A percentile compares a stretch with the other conserved stretches of the same genome.
phyloP scores from a whole-genome alignment of 2,113 vertebrate species.

The Dipodomys ordii region DNA sequence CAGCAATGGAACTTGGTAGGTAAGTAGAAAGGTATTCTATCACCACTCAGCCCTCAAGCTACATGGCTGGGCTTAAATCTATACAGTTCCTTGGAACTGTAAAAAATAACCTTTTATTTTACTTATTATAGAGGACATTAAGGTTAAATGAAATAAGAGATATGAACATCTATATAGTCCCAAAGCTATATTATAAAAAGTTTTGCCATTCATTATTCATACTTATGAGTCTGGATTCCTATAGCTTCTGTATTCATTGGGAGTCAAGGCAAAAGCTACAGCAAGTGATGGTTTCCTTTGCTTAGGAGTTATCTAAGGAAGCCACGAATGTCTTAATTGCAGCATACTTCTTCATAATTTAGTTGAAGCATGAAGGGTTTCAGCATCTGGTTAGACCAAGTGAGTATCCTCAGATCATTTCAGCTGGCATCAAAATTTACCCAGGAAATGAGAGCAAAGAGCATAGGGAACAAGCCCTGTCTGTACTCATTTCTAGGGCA shows the following conservation, averaged over 20 bases:
- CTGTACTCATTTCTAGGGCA: neutral
- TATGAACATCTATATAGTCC: neutral
- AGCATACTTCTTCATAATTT: neutral
- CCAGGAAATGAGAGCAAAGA: neutral
- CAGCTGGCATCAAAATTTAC: neutral
- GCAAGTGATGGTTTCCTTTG: neutral
- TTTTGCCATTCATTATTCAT: neutral
- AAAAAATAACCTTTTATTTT: neutral
- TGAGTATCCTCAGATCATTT: neutral
- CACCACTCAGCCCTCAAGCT: too few relatives aligned
- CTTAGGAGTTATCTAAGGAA: neutral
- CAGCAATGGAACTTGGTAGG: neutral
- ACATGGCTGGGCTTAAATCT: neutral
- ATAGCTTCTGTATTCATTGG: neutral
- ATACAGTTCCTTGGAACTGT: neutral
- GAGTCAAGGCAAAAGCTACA: neutral
- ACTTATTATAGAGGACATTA: neutral
- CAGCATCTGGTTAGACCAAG: neutral
- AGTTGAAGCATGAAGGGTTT: neutral
- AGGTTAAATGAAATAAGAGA: slow-evolving; percentile 14
- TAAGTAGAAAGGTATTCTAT: too few relatives aligned
- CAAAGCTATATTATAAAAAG: slow-evolving; percentile 9
- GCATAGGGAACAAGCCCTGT: neutral
- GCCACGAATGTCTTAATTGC: neutral
- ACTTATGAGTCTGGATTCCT: neutral